Conservation (phyloP, 2,113 vertebrate genomes). For the Eurypyga helias region DNA sequence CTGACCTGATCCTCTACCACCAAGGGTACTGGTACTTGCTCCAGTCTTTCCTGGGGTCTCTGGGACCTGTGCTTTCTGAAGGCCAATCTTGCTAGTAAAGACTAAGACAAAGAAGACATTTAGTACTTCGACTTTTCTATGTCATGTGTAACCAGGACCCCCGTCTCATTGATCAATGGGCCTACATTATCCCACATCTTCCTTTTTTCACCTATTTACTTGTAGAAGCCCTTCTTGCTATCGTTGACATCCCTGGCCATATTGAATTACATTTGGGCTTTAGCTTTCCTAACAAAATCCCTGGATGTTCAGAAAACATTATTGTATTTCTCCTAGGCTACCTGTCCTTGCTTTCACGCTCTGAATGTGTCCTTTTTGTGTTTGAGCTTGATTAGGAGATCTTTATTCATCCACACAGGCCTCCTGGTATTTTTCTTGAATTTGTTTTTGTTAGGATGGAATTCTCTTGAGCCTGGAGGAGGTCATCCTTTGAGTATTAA, state of each 20-base stretch:
- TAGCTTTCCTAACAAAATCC: background rate
- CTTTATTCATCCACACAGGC: background rate
- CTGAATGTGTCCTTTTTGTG: background rate
- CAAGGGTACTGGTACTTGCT: background rate
- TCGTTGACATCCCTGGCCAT: background rate
- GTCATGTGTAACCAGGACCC: background rate
- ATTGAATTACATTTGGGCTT: background rate
- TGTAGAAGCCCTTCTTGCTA: background rate
- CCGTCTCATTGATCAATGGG: background rate
- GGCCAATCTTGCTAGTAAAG: background rate
- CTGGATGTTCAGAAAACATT: rapidly evolving
- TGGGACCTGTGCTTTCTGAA: background rate
- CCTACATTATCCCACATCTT: background rate
- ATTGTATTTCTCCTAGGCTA: background rate
- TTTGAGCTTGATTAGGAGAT: background rate
- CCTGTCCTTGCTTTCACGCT: background rate
- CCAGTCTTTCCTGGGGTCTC: background rate
- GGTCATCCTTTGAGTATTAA: background rate
- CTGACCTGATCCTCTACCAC: background rate
- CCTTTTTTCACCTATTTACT: background rate
- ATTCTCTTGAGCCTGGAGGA: background rate
- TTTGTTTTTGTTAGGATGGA: background rate
- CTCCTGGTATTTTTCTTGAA: background rate
- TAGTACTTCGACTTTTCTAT: background rate
- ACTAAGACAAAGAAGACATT: background rate